Conservation (phyloP, 2,888 invertebrate genomes). For the Heteromyza rotundicornis region DNA sequence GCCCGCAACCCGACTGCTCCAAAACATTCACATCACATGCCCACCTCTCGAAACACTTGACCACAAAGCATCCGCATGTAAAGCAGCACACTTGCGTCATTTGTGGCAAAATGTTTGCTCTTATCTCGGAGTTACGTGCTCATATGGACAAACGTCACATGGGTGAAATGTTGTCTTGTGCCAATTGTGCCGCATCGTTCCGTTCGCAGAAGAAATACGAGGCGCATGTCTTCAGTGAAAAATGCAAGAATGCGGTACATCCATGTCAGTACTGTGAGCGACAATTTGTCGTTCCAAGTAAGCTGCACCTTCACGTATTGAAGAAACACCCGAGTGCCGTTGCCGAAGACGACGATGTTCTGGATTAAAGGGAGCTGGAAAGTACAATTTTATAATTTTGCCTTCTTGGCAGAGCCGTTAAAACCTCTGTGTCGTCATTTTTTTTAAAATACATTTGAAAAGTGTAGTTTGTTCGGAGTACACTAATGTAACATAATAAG, state of each 20-base stretch:
- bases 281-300: background rate
- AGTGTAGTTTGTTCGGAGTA: no score
- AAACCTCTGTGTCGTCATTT: no score
- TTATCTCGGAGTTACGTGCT: background rate
- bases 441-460: no score
- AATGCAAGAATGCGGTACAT: constrained; percentile 13
- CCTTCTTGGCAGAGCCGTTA: no score
- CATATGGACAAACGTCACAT: background rate
- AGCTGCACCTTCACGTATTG: background rate
- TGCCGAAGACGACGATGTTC: no score
- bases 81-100: background rate
- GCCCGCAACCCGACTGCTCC: no score
- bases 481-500: no score
- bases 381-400: no score
- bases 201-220: constrained; percentile 31
- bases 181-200: constrained; percentile 29
- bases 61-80: no score
- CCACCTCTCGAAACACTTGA: no score
- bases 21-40: no score
- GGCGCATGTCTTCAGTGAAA: constrained; percentile 30
- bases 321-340: background rate
- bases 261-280: background rate
- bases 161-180: constrained; percentile 28
- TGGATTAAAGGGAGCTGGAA: no score
- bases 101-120: background rate